phyloP scores from a whole-genome alignment of 2,888 invertebrate genomes.

The Cloeon dipterum region DNA sequence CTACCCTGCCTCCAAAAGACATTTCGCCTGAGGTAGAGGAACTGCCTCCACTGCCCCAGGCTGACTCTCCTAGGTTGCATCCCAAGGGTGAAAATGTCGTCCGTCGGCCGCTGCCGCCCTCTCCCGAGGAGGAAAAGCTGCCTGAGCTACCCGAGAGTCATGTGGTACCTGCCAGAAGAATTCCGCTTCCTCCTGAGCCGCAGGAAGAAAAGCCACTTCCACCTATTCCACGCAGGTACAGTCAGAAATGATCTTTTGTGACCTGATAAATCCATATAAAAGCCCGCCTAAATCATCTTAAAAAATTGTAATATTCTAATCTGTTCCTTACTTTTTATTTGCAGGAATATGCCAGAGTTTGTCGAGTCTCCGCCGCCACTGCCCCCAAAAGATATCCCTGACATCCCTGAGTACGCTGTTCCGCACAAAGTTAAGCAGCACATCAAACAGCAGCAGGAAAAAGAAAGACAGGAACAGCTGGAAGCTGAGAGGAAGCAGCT shows the following conservation, averaged over 20 bases:
- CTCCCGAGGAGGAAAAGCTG: not conserved
- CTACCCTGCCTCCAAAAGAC: not conserved
- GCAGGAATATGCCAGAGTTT: not conserved
- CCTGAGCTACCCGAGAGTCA: conserved; percentile 1
- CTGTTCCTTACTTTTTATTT: no score
- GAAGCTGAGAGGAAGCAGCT: not conserved
- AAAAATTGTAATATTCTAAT: no score
- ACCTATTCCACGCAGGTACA: not conserved
- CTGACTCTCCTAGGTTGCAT: not conserved
- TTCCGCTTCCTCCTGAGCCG: not conserved
- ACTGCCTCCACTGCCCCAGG: not conserved
- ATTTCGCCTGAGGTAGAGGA: not conserved
- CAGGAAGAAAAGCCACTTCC: not conserved
- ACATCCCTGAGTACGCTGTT: not conserved
- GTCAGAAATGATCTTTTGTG: no score
- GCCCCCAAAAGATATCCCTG: not conserved
- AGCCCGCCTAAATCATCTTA: no score
- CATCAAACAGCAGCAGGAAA: no score
- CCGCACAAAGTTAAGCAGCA: no score
- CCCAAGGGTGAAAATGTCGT: not conserved
- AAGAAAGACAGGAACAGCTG: no score
- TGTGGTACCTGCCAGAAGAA: not conserved
- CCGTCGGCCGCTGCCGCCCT: not conserved
- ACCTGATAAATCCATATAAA: no score
- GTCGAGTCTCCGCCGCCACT: not conserved